phyloP scores from a whole-genome alignment of 2,888 invertebrate species.

The Homarus gammarus region DNA sequence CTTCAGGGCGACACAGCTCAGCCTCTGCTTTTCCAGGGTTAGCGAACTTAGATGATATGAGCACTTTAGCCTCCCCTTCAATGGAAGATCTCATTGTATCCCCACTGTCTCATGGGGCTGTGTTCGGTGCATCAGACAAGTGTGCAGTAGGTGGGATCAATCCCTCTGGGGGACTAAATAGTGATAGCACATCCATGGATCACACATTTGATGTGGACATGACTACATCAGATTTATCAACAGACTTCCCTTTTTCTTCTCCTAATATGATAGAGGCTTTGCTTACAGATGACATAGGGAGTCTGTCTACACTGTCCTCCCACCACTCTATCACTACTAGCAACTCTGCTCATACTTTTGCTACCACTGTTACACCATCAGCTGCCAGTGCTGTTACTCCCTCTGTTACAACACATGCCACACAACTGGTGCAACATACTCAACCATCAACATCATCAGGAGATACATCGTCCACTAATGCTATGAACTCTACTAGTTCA shows the following conservation, averaged over 20 bases:
- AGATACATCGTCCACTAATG: not conserved
- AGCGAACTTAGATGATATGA: slow-evolving; percentile 59
- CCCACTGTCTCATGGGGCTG: slow-evolving; percentile 38
- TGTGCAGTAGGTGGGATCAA: slow-evolving; percentile 22
- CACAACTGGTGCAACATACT: slow-evolving; percentile 15
- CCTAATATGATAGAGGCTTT: slow-evolving; percentile 67
- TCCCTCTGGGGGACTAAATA: slow-evolving; percentile 15
- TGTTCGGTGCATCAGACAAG: slow-evolving; percentile 46
- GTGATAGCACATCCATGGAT: slow-evolving; percentile 49
- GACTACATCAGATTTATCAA: slow-evolving; percentile 58
- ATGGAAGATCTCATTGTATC: slow-evolving; percentile 62
- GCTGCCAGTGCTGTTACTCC: not conserved
- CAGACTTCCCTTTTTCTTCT: slow-evolving; percentile 64
- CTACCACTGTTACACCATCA: slow-evolving; percentile 29
- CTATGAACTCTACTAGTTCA: not conserved
- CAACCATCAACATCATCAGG: not conserved
- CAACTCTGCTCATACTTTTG: slow-evolving; percentile 6
- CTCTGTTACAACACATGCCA: not conserved
- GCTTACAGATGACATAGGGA: slow-evolving; percentile 57
- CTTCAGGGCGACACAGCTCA: slow-evolving; percentile 34
- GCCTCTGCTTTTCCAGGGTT: slow-evolving; percentile 33
- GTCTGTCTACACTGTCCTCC: slow-evolving; percentile 35
- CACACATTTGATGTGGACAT: slow-evolving; percentile 60
- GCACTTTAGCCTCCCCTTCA: slow-evolving; percentile 53
- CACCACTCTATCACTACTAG: slow-evolving; percentile 8